A percentile compares a stretch with the other conserved stretches of the same genome.
phyloP scores from a whole-genome alignment of 2,888 invertebrate species.

The Nemotelus nigrinus region DNA sequence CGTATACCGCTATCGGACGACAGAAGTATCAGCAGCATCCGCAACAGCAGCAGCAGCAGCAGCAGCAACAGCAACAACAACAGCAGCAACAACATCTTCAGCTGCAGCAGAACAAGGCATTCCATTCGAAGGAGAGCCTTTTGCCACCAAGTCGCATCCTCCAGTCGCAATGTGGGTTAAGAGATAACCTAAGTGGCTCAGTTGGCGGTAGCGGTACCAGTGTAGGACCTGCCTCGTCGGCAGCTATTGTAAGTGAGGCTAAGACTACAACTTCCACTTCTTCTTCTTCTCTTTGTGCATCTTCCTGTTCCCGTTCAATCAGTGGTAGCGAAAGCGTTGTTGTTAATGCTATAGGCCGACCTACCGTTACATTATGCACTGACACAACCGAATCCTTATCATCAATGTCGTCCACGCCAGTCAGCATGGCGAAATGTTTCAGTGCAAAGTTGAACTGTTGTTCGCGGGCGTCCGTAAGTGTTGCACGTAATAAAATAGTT shows the following conservation, averaged over 20 bases:
- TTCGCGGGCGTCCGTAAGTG: slow-evolving; percentile 48
- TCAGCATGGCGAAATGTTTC: slow-evolving; percentile 48
- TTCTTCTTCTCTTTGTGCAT: slow-evolving; percentile 31
- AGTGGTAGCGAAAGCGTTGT: slow-evolving; percentile 36
- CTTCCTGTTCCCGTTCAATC: slow-evolving; percentile 33
- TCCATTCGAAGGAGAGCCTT: slow-evolving; percentile 57
- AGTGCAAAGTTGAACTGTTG: slow-evolving; percentile 48
- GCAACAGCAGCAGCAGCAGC: slow-evolving; percentile 55
- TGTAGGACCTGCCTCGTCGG: slow-evolving; percentile 47
- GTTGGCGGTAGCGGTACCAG: slow-evolving; percentile 32
- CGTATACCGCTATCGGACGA: slow-evolving; percentile 48
- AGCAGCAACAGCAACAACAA: slow-evolving; percentile 48
- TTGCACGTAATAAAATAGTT: slow-evolving; percentile 34
- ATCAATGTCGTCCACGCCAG: slow-evolving; percentile 47
- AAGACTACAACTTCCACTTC: slow-evolving; percentile 38
- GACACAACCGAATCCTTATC: slow-evolving; percentile 46
- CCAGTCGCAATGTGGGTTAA: slow-evolving; percentile 58
- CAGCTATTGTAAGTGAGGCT: slow-evolving; percentile 48
- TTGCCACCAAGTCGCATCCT: slow-evolving; percentile 53
- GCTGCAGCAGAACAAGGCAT: slow-evolving; percentile 49
- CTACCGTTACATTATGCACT: slow-evolving; percentile 43
- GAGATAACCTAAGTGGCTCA: slow-evolving; percentile 49
- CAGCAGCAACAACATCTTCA: slow-evolving; percentile 55
- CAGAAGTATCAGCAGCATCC: slow-evolving; percentile 47
- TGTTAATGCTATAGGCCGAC: slow-evolving; percentile 31